Conservation (phyloP, 2,113 vertebrate species). For the Petroica traversi region DNA sequence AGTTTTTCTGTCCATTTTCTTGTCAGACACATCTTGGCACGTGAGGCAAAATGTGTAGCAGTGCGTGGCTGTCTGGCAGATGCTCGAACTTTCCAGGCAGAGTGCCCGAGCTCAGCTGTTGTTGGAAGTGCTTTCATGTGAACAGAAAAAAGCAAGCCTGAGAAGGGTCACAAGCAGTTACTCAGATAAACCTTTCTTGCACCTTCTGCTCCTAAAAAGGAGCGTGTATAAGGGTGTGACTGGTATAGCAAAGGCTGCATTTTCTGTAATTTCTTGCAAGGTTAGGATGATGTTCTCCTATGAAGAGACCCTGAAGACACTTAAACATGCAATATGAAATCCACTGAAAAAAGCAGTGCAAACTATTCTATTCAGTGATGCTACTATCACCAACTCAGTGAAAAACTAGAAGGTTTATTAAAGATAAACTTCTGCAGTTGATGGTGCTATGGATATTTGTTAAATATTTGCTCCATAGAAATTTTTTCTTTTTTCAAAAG, state of each 20-base stretch:
- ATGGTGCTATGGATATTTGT: not conserved
- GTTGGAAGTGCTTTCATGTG: not conserved
- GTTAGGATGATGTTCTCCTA: accelerated
- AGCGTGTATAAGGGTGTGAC: not conserved
- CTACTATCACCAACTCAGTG: not conserved
- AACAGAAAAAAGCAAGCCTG: not conserved
- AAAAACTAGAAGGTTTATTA: not conserved
- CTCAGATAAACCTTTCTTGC: not conserved
- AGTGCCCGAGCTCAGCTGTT: not conserved
- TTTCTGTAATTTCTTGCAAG: not conserved
- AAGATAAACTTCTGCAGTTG: not conserved
- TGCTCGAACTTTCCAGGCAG: not conserved
- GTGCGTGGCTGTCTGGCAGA: accelerated
- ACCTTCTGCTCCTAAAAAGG: not conserved
- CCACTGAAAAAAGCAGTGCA: not conserved
- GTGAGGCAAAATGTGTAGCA: not conserved
- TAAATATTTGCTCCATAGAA: not conserved
- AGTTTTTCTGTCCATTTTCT: not conserved
- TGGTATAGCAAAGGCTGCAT: not conserved
- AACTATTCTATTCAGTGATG: not conserved
- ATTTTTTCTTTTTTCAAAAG: not conserved
- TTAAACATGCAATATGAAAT: not conserved
- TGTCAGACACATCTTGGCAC: not conserved
- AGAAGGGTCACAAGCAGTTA: not conserved
- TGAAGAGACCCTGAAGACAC: not conserved